phyloP scores from a whole-genome alignment of 2,797 vertebrate genomes.

The Epinephelus awoara region DNA sequence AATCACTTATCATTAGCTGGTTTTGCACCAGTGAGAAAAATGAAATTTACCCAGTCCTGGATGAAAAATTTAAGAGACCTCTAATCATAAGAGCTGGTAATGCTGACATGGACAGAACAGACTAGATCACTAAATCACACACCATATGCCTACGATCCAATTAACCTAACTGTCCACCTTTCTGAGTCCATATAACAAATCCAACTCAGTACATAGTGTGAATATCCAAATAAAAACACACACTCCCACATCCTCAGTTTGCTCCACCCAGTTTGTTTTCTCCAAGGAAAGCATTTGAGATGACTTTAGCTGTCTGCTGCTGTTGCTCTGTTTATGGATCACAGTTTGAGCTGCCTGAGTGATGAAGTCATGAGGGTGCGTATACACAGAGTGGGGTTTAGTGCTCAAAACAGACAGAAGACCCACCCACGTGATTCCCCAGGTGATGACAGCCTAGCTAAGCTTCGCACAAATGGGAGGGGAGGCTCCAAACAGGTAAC shows the following conservation, averaged over 20 bases:
- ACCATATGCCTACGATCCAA: not conserved
- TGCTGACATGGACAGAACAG: not conserved
- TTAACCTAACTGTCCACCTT: not conserved
- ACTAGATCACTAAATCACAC: not conserved
- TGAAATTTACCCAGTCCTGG: not conserved
- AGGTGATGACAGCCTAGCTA: conserved; percentile 36
- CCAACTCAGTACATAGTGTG: not conserved
- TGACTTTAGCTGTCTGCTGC: conserved; percentile 62
- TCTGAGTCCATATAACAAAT: conserved; percentile 8
- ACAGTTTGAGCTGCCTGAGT: conserved; percentile 63
- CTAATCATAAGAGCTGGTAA: too few relatives aligned
- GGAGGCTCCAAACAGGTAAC: conserved; percentile 38
- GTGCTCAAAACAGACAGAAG: conserved; percentile 35
- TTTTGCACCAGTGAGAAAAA: not conserved
- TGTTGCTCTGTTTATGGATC: conserved; percentile 60
- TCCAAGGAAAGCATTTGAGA: conserved; percentile 52
- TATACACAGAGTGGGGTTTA: conserved; percentile 39
- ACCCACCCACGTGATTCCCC: conserved; percentile 26
- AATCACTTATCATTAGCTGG: not conserved
- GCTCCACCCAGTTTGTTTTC: conserved; percentile 45
- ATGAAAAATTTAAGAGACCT: not conserved
- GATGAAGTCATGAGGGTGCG: conserved; percentile 66
- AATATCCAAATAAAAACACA: conserved; percentile 24
- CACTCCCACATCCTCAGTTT: conserved; percentile 17
- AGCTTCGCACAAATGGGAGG: conserved; percentile 14